Evolutionary conservation across 64 coral and sea anemone genomes (phyloP), one percentile per base, ranked within the genome.

Genomic region (Pocillopora damicornis): DNA sequence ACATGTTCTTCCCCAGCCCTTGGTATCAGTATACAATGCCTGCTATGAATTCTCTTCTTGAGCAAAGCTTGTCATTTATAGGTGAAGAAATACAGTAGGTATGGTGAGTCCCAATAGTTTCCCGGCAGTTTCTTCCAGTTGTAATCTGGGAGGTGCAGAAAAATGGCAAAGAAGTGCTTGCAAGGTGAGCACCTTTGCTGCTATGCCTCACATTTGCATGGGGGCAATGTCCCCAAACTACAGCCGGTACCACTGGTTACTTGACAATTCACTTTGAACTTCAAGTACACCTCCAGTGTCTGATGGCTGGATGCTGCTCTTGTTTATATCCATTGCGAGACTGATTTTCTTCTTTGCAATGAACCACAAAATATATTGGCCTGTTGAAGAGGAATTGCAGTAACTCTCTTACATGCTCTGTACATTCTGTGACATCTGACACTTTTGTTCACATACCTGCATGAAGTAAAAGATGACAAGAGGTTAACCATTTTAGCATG

Each of bases 101-200:
- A 77, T 37, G 89, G 89, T 23, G 89, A 91, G 23, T 76, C 35
- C 58, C 75, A 75, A 36, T 91, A 85, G 17, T 67, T 58, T 22
- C 67, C 26, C 65, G 79, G 69, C 68, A 91, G 79, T 12, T 77
- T 75, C 59, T 77, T 36, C 14, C 73, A 85, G 13, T 75, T 75
- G 73, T 60, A 77, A 16, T 85, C 79, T 76, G 89, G 72, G 18
- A 1, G 14, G 35, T 74, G 82, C 11, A 63, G 36, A 60, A 92
- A 92, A 59, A 88, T 35, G 23, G 77, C 84, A 92, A 88, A 92
- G 45, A 92, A 74, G 77, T 92, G 84, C 42, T 92, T 87, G 68
- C 78, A 92, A 22, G 83, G 90, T 59, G 76, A 34, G 16, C 77
- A 60, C 35, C 76, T 86, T 38, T 15, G 73, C 38, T 88, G 75